phyloP scores from a whole-genome alignment of 2,113 vertebrate species.

The Platycercus adscitus region DNA sequence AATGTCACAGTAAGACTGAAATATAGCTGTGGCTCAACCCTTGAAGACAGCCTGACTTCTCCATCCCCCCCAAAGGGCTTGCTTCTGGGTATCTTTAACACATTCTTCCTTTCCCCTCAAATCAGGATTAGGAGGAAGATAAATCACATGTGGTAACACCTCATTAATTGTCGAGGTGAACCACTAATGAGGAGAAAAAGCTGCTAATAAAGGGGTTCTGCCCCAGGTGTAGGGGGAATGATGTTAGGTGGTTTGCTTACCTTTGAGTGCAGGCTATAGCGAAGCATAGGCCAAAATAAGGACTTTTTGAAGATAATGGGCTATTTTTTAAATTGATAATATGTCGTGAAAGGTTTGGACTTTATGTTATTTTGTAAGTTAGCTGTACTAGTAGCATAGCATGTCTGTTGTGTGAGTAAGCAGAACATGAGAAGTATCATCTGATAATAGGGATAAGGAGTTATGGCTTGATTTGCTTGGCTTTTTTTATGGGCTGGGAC shows the following conservation, averaged over 20 bases:
- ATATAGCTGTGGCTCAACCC: not conserved
- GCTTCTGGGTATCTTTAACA: not conserved
- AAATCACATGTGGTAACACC: not conserved
- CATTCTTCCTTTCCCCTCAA: not conserved
- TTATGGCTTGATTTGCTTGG: not conserved
- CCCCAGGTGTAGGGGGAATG: rapidly evolving
- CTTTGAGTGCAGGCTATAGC: rapidly evolving
- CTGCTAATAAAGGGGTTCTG: not conserved
- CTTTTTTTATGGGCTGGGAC: not conserved
- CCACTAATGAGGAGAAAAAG: not conserved
- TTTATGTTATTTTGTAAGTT: not conserved
- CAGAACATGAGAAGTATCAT: not conserved
- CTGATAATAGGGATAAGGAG: not conserved
- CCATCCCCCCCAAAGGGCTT: not conserved
- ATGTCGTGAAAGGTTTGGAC: rapidly evolving
- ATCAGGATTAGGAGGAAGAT: not conserved
- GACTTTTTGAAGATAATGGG: not conserved
- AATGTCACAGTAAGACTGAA: not conserved
- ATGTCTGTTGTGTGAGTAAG: not conserved
- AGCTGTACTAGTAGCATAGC: rapidly evolving
- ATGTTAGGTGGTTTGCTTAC: rapidly evolving
- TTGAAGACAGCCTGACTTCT: not conserved
- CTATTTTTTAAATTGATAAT: rapidly evolving
- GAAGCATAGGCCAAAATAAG: rapidly evolving
- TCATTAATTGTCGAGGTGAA: not conserved